phyloP scores from a whole-genome alignment of 2,797 vertebrate species.

The Potorous gilbertii region DNA sequence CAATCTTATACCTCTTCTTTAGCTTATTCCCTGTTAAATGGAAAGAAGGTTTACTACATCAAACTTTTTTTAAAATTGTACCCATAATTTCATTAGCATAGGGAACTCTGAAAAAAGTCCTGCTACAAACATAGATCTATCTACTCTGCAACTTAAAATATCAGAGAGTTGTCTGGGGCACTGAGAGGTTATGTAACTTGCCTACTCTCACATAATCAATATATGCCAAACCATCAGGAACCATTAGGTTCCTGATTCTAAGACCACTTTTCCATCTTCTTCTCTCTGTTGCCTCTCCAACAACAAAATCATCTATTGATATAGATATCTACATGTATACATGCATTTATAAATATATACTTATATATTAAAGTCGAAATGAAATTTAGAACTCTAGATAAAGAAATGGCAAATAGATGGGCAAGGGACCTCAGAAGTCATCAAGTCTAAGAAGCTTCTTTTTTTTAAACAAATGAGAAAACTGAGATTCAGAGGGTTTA shows the following conservation, averaged over 20 bases:
- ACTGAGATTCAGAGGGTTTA: background rate
- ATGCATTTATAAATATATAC: background rate
- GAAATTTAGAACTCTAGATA: background rate
- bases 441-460: background rate
- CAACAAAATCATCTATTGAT: background rate
- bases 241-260: background rate
- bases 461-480: background rate
- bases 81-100: background rate
- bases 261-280: background rate
- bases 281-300: background rate
- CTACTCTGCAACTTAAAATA: background rate
- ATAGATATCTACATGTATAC: background rate
- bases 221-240: no score
- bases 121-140: background rate
- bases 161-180: background rate
- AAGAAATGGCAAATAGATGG: background rate
- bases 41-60: background rate
- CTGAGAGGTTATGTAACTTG: background rate
- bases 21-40: background rate
- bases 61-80: background rate
- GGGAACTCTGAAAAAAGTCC: background rate
- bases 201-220: background rate
- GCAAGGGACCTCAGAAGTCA: background rate
- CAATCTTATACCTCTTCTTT: background rate
- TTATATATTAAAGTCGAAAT: background rate